Evolutionary conservation across 1,140 invertebrate genomes (phyloP).

Genomic region (Pseudoatta argentina): DNA sequence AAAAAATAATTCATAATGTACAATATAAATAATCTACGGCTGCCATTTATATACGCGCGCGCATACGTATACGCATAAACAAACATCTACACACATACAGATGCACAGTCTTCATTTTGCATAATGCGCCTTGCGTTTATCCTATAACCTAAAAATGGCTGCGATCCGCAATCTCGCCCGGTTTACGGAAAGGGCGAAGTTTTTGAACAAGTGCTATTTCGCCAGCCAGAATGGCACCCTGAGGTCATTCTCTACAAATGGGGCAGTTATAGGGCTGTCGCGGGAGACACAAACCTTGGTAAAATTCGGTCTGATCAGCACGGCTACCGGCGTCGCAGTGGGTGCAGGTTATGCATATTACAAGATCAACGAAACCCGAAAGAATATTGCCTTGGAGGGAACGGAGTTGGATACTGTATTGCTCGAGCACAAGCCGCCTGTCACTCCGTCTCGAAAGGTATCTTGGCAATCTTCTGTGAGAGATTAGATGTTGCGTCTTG

Average conservation of each 20-base stretch:
- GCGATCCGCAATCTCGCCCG: neutral
- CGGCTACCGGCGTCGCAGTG: slow-evolving; percentile 85
- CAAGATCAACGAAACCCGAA: slow-evolving; percentile 81
- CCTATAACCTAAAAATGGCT: slow-evolving; percentile 28
- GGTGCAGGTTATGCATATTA: slow-evolving; percentile 86
- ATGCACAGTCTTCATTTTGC: no score
- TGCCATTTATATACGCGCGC: no score
- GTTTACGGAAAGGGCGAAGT: neutral
- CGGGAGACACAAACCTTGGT: slow-evolving; percentile 76
- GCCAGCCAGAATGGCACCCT: neutral
- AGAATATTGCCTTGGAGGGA: slow-evolving; percentile 85
- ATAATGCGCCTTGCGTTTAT: no score
- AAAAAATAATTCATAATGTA: no score
- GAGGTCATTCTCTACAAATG: slow-evolving; percentile 71
- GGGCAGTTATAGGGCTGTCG: slow-evolving; percentile 65
- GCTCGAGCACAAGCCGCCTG: slow-evolving; percentile 86
- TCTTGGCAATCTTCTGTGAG: neutral
- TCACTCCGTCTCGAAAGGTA: slow-evolving; percentile 85
- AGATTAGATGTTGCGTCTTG: neutral
- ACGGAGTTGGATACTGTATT: slow-evolving; percentile 83
- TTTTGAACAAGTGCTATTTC: slow-evolving; percentile 2
- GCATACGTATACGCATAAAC: no score
- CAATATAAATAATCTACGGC: no score
- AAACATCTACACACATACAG: no score
- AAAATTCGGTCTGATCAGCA: slow-evolving; percentile 86